These are phyloP conservation scores for Lophotis ruficrista DNA, from an alignment of 2,113 vertebrate genomes.

Conservation along the genomic window DNA sequence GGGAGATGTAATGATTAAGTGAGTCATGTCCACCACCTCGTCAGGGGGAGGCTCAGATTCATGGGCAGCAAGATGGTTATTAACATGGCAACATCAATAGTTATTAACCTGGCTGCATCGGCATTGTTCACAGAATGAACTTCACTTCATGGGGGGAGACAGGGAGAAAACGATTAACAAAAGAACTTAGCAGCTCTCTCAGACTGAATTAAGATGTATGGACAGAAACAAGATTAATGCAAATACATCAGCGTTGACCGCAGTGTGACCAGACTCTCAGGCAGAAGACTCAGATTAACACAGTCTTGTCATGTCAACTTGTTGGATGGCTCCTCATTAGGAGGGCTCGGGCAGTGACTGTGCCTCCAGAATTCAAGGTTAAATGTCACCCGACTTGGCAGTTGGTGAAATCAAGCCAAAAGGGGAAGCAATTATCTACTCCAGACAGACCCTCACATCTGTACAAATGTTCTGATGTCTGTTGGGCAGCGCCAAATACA, in stretches of 20 bases:
- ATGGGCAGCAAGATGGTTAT: neutral
- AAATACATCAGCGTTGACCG: slow-evolving; percentile 14
- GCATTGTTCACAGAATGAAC: slow-evolving; percentile 41
- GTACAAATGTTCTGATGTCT: slow-evolving; percentile 3
- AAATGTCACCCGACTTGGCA: slow-evolving; percentile 40
- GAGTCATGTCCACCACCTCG: neutral
- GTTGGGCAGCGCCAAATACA: slow-evolving; percentile 8
- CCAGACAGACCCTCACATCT: slow-evolving; percentile 49
- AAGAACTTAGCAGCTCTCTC: slow-evolving; percentile 1
- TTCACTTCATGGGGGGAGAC: neutral
- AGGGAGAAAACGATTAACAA: slow-evolving; percentile 52
- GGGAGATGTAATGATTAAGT: slow-evolving; percentile 53
- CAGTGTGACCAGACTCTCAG: slow-evolving; percentile 28
- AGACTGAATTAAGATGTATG: slow-evolving; percentile 51
- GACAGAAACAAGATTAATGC: slow-evolving; percentile 47
- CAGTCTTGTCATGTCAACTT: slow-evolving; percentile 22
- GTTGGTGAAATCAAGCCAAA: neutral
- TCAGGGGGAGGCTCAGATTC: slow-evolving; percentile 19
- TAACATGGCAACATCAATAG: slow-evolving; percentile 50
- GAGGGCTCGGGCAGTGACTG: neutral
- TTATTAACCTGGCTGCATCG: slow-evolving; percentile 66
- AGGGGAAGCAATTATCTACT: slow-evolving; percentile 38
- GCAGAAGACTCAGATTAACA: slow-evolving; percentile 42
- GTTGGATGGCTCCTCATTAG: slow-evolving; percentile 39
- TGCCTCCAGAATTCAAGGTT: slow-evolving; percentile 56